A percentile compares a stretch with the other conserved stretches of the same genome.
phyloP scores from a whole-genome alignment of 2,797 vertebrate species.

The Anguilla obscura region DNA sequence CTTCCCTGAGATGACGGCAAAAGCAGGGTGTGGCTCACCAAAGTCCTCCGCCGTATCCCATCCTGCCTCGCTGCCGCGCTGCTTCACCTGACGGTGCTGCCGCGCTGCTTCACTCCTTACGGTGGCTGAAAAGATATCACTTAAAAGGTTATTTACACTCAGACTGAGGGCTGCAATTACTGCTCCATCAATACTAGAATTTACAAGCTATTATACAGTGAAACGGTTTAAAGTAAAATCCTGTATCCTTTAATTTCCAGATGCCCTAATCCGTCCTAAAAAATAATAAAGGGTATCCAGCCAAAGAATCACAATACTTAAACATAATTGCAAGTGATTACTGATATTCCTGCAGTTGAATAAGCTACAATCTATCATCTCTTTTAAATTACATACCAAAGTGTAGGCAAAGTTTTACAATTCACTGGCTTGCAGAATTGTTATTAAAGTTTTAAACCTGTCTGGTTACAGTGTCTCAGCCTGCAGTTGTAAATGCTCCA shows the following conservation, averaged over 20 bases:
- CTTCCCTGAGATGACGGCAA: neutral
- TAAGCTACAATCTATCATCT: constrained; percentile 54
- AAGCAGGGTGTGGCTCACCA: neutral
- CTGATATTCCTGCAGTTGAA: constrained; percentile 63
- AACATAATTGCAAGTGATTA: constrained; percentile 68
- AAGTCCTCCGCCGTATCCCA: neutral
- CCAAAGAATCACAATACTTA: constrained; percentile 69
- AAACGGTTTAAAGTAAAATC: constrained; percentile 47
- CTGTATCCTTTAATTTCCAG: constrained; percentile 72
- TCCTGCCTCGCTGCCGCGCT: neutral
- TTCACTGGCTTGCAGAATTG: constrained; percentile 19
- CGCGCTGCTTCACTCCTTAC: constrained; percentile 27
- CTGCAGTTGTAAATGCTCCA: neutral
- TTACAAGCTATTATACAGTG: constrained; percentile 68
- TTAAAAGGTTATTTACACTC: constrained; percentile 74
- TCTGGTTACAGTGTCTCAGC: constrained; percentile 33
- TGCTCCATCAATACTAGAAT: constrained; percentile 74
- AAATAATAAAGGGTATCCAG: constrained; percentile 71
- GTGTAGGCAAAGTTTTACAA: constrained; percentile 26
- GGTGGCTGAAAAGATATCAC: constrained; percentile 66
- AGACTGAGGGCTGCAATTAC: constrained; percentile 70
- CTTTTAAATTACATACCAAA: constrained; percentile 42
- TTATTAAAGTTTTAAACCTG: constrained; percentile 42
- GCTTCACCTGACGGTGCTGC: constrained; percentile 16
- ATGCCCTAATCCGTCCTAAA: constrained; percentile 71